Conservation (phyloP, 2,888 invertebrate species). For the Melangyna quadrimaculata region DNA sequence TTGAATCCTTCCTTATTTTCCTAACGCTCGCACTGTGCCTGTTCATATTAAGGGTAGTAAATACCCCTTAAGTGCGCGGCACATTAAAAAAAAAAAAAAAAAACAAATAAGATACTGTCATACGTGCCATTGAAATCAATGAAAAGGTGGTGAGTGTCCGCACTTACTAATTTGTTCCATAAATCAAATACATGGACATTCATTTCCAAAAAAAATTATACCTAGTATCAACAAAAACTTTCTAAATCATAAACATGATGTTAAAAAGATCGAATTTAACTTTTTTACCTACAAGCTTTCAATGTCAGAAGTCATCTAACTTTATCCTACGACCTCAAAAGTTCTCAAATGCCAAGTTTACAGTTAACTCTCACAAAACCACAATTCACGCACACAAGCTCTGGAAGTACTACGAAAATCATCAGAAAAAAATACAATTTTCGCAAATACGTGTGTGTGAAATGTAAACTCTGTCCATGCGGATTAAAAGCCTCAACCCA, state of each 20-base stretch:
- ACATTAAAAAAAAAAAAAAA: too few species aligned
- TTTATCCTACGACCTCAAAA: neutral
- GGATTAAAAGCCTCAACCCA: constrained; percentile 9
- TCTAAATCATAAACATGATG: neutral
- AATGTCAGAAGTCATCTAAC: neutral
- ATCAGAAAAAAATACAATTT: neutral
- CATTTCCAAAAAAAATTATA: too few species aligned
- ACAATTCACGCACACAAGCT: neutral
- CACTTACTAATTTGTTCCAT: too few species aligned
- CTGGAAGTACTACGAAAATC: neutral
- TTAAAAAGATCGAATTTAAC: neutral
- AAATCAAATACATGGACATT: too few species aligned
- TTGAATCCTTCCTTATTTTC: too few species aligned
- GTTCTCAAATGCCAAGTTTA: neutral
- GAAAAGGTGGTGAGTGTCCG: too few species aligned
- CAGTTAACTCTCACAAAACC: neutral
- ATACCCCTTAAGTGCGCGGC: too few species aligned
- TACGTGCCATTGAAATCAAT: too few species aligned
- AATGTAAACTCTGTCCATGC: constrained; percentile 3
- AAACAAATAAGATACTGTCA: too few species aligned
- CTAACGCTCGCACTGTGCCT: too few species aligned
- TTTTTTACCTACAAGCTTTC: neutral
- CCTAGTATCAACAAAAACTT: neutral
- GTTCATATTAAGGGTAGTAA: too few species aligned
- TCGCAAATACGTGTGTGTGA: neutral